A percentile compares a stretch with the other conserved stretches of the same genome.
Conservation (phyloP, 2,113 vertebrate species). For the Eudyptes chrysolophus region DNA sequence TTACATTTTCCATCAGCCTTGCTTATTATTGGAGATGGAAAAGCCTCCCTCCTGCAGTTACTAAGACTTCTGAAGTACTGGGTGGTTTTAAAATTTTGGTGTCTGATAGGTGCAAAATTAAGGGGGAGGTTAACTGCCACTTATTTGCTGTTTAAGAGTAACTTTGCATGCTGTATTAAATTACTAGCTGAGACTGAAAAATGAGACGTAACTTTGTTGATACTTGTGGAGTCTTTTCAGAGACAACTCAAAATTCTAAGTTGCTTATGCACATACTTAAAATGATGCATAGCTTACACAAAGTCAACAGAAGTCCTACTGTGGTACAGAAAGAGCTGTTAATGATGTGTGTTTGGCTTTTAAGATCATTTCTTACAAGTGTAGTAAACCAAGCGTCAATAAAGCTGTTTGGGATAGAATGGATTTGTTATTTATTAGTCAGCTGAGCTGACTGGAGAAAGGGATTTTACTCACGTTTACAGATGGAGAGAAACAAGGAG, state of each 20-base stretch:
- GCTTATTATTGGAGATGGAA: neutral
- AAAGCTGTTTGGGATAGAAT: neutral
- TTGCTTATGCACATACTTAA: neutral
- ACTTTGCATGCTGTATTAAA: neutral
- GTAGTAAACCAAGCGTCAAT: neutral
- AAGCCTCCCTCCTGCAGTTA: neutral
- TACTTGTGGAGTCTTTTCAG: neutral
- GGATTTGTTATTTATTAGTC: neutral
- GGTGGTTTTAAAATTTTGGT: neutral
- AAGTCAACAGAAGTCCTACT: neutral
- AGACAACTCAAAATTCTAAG: neutral
- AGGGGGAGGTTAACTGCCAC: neutral
- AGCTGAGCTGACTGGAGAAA: neutral
- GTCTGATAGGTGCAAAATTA: neutral
- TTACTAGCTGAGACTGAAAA: neutral
- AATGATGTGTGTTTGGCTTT: neutral
- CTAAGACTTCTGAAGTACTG: neutral
- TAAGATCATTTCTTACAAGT: neutral
- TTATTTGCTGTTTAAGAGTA: neutral
- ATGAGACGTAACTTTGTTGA: neutral
- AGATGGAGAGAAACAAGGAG: neutral
- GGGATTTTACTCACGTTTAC: neutral
- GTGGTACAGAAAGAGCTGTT: neutral
- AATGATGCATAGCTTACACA: accelerated
- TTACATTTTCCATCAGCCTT: neutral